Evolutionary conservation across 2,113 vertebrate species (phyloP).

Genomic region (Lutjanus erythropterus): DNA sequence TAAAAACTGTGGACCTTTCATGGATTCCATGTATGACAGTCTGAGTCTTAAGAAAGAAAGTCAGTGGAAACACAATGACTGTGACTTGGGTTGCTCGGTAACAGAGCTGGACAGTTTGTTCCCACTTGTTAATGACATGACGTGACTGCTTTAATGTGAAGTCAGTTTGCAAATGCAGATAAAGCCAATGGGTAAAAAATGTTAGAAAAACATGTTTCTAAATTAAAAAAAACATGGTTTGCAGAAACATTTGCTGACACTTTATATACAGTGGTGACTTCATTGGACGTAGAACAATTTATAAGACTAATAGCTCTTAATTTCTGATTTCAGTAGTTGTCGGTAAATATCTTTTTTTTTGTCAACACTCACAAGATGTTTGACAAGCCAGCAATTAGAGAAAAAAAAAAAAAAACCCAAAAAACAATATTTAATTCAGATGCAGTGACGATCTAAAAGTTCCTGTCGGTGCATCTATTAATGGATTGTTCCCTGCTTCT

Average conservation of each 20-base stretch:
- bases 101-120: constrained; percentile 15
- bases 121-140: not conserved
- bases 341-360: not conserved
- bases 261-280: not conserved
- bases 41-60: not conserved
- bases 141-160: not conserved
- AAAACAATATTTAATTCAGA: constrained; percentile 48
- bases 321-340: not conserved
- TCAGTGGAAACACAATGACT: not conserved
- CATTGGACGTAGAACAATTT: not conserved
- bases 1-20: not conserved
- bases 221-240: not conserved
- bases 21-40: not conserved
- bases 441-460: constrained; percentile 22
- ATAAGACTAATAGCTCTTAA: not conserved
- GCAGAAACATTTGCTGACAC: not conserved
- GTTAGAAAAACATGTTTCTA: not conserved
- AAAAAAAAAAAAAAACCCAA: no score
- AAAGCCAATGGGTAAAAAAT: not conserved
- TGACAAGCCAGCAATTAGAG: constrained; percentile 26
- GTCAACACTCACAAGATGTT: not conserved
- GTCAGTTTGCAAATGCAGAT: not conserved
- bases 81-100: constrained; percentile 11
- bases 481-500: constrained; percentile 50
- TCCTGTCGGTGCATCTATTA: constrained; percentile 47